phyloP scores from a whole-genome alignment of 2,113 vertebrate genomes.

The Castor canadensis region DNA sequence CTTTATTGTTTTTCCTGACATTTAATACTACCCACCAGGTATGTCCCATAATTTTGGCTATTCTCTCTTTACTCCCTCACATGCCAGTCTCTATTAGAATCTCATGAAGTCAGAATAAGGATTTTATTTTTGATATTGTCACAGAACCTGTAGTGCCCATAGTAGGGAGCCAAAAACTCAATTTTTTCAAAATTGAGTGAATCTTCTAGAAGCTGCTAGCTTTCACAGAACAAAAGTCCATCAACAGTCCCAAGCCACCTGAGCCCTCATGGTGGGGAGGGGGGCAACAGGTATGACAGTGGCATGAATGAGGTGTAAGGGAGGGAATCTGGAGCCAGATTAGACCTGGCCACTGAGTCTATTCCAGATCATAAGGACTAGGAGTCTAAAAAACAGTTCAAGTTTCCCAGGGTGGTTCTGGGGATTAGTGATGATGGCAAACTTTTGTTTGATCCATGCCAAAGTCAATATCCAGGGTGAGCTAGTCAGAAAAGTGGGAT shows the following conservation, averaged over 20 bases:
- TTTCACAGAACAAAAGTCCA: background rate
- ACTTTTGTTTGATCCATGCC: background rate
- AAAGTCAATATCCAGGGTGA: background rate
- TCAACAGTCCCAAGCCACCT: background rate
- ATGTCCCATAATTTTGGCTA: rapidly evolving
- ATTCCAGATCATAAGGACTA: too few species aligned
- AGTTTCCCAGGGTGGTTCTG: rapidly evolving
- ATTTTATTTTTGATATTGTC: background rate
- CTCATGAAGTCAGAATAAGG: background rate
- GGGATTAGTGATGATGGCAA: rapidly evolving
- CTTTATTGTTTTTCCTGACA: background rate
- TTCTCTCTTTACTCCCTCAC: rapidly evolving
- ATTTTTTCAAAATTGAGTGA: background rate
- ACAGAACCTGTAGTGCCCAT: background rate
- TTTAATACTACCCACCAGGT: rapidly evolving
- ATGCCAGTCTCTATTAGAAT: rapidly evolving
- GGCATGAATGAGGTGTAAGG: background rate
- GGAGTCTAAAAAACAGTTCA: background rate
- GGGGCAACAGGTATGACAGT: background rate
- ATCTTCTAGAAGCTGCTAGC: background rate
- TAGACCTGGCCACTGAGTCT: too few species aligned
- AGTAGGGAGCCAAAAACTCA: too few species aligned
- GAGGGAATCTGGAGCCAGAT: background rate
- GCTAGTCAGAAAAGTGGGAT: background rate
- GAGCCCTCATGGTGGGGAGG: too few species aligned